Percentiles rank a stretch among this genome's conserved stretches.
These are phyloP conservation scores for Heliconius ethilla DNA, from an alignment of 2,888 invertebrate genomes.

Conservation along the genomic window DNA sequence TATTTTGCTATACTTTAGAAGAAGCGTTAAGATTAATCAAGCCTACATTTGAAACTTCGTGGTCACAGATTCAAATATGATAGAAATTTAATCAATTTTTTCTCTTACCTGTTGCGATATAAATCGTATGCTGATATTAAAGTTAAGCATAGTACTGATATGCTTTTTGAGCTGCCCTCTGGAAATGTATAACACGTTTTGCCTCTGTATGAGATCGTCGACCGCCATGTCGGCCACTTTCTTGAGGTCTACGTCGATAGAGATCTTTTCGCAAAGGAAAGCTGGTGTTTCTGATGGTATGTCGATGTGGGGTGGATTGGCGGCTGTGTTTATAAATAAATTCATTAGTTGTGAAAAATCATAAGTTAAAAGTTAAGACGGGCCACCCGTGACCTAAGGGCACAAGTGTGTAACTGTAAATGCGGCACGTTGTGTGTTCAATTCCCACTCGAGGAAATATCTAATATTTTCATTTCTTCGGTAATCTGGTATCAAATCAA, in stretches of 20 bases:
- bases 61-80: too few species aligned
- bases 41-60: too few species aligned
- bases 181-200: conserved; percentile 93
- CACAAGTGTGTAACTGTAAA: too few species aligned
- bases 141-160: conserved; percentile 95
- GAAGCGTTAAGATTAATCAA: too few species aligned
- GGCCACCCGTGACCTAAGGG: too few species aligned
- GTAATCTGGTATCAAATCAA: too few species aligned
- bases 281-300: conserved; percentile 90
- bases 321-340: conserved; percentile 20
- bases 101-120: conserved; percentile 91
- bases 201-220: conserved; percentile 90
- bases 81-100: background rate
- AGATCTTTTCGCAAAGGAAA: conserved; percentile 95
- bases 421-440: too few species aligned
- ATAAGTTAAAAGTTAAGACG: too few species aligned
- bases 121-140: conserved; percentile 92
- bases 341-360: too few species aligned
- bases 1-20: too few species aligned
- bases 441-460: too few species aligned
- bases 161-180: conserved; percentile 93
- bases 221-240: conserved; percentile 95
- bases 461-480: too few species aligned
- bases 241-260: conserved; percentile 93
- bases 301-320: conserved; percentile 67